phyloP scores from a whole-genome alignment of 2,888 invertebrate genomes.

The Conus canariensis region DNA sequence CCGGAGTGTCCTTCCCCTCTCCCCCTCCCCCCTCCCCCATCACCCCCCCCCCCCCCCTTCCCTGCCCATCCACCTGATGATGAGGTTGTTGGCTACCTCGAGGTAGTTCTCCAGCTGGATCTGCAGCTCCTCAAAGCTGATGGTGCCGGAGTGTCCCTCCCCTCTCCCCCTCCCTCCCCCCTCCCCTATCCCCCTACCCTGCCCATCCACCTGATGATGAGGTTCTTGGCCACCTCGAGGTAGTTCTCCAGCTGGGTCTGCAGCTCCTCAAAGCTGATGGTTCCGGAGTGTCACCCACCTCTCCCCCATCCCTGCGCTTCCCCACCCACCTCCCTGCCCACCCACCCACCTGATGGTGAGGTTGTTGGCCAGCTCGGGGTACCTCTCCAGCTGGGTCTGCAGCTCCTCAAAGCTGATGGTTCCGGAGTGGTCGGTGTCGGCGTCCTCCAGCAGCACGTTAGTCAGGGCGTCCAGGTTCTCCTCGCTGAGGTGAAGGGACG shows the following conservation, averaged over 20 bases:
- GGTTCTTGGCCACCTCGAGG: too few species aligned
- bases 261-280: too few species aligned
- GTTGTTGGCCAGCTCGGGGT: constrained; percentile 93
- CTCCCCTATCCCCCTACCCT: too few species aligned
- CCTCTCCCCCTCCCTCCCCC: too few species aligned
- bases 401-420: constrained; percentile 94
- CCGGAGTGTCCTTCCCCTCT: too few species aligned
- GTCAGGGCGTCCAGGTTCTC: constrained; percentile 93
- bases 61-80: constrained; percentile 82
- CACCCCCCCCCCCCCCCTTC: too few species aligned
- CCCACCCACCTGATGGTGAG: constrained; percentile 87
- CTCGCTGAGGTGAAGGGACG: constrained; percentile 94
- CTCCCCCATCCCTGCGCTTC: too few species aligned
- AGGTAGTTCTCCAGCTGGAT: constrained; percentile 92
- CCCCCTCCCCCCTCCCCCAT: too few species aligned
- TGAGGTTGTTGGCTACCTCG: constrained; percentile 93
- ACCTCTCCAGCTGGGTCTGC: constrained; percentile 90
- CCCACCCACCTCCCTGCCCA: too few species aligned
- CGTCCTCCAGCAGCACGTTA: constrained; percentile 93
- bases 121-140: constrained; percentile 93
- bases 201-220: too few species aligned
- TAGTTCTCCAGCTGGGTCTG: too few species aligned
- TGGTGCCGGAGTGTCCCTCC: constrained; percentile 87
- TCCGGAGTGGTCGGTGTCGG: constrained; percentile 89
- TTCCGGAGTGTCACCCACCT: too few species aligned